Evolutionary conservation across 1,140 invertebrate species (phyloP).

Genomic region (Sycobia sp.): DNA sequence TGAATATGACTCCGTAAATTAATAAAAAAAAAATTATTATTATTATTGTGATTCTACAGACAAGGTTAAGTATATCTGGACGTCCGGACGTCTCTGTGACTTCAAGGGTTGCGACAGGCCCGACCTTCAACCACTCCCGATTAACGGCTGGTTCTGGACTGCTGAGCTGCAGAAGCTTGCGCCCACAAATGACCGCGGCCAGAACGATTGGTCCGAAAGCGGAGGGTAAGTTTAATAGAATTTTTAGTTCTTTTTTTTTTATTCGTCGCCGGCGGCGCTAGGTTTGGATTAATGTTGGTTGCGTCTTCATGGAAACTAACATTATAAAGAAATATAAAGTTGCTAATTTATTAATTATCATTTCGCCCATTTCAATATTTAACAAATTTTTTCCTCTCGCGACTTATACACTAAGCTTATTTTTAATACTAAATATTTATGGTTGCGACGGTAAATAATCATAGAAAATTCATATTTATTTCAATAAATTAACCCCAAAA

Average conservation of each 20-base stretch:
- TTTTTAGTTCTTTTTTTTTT: slow-evolving; percentile 23
- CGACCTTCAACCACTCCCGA: slow-evolving; percentile 74
- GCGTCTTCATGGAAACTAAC: too few species aligned
- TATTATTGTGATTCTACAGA: slow-evolving; percentile 41
- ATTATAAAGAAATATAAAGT: too few species aligned
- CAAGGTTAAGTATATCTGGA: slow-evolving; percentile 82
- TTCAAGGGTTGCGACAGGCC: slow-evolving; percentile 82
- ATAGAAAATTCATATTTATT: too few species aligned
- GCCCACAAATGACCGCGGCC: slow-evolving; percentile 73
- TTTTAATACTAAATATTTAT: too few species aligned
- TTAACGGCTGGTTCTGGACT: slow-evolving; percentile 89
- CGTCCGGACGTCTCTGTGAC: slow-evolving; percentile 82
- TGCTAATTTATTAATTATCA: too few species aligned
- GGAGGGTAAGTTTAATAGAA: slow-evolving; percentile 65
- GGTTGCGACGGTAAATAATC: too few species aligned
- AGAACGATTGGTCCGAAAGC: slow-evolving; percentile 82
- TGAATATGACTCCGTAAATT: not conserved
- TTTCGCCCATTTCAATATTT: too few species aligned
- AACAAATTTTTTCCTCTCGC: too few species aligned
- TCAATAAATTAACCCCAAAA: too few species aligned
- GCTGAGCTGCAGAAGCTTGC: slow-evolving; percentile 79
- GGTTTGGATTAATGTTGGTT: not conserved
- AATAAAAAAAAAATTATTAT: too few species aligned
- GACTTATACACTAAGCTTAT: too few species aligned
- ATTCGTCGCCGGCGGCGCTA: too few species aligned